Conservation (phyloP, 2,888 invertebrate genomes). For the Mesochorus sp. region DNA sequence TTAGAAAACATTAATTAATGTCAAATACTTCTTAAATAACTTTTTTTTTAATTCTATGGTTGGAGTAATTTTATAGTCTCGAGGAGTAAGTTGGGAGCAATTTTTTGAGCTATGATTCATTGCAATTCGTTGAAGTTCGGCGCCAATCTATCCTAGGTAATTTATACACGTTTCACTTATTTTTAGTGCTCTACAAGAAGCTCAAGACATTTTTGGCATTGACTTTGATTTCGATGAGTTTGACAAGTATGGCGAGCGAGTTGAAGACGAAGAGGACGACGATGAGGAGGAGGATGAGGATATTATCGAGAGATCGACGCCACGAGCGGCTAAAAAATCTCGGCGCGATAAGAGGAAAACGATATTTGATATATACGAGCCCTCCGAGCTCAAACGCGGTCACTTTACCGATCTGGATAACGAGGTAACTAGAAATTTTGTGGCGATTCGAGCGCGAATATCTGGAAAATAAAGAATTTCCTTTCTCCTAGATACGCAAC, state of each 20-base stretch:
- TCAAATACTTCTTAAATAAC: too few relatives aligned
- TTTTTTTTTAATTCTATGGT: too few relatives aligned
- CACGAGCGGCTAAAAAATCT: conserved; percentile 89
- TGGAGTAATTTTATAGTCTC: too few relatives aligned
- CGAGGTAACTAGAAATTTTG: conserved; percentile 80
- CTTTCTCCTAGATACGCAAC: conserved; percentile 86
- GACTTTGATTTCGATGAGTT: conserved; percentile 97
- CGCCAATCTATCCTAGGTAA: too few relatives aligned
- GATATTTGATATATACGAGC: conserved; percentile 96
- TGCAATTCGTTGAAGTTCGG: too few relatives aligned
- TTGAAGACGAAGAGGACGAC: conserved; percentile 91
- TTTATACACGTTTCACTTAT: too few relatives aligned
- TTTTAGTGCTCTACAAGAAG: conserved; percentile 93
- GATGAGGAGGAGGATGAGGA: conserved; percentile 43
- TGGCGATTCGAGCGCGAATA: background rate
- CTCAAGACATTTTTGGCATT: conserved; percentile 98
- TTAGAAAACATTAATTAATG: too few relatives aligned
- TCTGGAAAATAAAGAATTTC: background rate
- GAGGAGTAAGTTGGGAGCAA: too few relatives aligned
- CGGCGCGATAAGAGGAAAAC: too few relatives aligned
- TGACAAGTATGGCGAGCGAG: conserved; percentile 92
- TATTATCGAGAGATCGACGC: too few relatives aligned
- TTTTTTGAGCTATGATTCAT: too few relatives aligned
- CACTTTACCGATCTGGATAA: conserved; percentile 96
- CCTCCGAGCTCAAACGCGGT: conserved; percentile 95